Evolutionary conservation across 2,888 invertebrate species (phyloP).

Genomic region (Cecidostiba fungosa): DNA sequence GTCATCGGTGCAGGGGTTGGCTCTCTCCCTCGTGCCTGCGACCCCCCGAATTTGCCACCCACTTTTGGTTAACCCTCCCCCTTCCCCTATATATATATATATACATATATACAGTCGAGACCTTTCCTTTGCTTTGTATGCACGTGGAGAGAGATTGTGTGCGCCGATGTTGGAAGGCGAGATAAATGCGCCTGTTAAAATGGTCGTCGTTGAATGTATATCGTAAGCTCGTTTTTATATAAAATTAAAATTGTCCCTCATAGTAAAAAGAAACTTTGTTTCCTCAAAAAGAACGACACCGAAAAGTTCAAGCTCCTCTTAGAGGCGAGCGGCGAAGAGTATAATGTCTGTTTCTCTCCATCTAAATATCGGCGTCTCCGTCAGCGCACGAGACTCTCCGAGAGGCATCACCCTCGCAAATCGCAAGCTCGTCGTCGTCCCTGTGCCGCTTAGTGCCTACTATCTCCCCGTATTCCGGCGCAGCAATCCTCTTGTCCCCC

Average conservation of each 20-base stretch:
- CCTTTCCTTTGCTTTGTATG: conserved; percentile 2
- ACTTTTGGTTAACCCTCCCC: conserved; percentile 64
- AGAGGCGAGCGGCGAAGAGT: background rate
- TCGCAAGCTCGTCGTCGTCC: conserved; percentile 26
- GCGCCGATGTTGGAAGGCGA: background rate
- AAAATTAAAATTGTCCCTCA: too few species aligned
- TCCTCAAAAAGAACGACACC: conserved; percentile 5
- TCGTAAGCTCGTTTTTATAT: too few species aligned
- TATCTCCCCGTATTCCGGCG: conserved; percentile 66
- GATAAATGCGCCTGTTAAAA: background rate
- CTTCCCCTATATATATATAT: background rate
- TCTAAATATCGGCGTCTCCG: background rate
- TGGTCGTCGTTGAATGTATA: too few species aligned
- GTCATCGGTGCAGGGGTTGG: conserved; percentile 18
- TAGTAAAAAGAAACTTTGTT: background rate
- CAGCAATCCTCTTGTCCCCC: conserved; percentile 65
- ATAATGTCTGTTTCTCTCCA: conserved; percentile 18
- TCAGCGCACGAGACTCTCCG: conserved; percentile 6
- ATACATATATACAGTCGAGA: background rate
- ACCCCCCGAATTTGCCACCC: conserved; percentile 62
- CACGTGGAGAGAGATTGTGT: background rate
- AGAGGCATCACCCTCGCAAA: conserved; percentile 42
- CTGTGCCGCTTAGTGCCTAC: conserved; percentile 63
- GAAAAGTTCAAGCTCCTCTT: conserved; percentile 36
- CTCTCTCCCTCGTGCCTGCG: background rate